Evolutionary conservation across 2,888 invertebrate species (phyloP).

Genomic region (Drosophila macrospina): DNA sequence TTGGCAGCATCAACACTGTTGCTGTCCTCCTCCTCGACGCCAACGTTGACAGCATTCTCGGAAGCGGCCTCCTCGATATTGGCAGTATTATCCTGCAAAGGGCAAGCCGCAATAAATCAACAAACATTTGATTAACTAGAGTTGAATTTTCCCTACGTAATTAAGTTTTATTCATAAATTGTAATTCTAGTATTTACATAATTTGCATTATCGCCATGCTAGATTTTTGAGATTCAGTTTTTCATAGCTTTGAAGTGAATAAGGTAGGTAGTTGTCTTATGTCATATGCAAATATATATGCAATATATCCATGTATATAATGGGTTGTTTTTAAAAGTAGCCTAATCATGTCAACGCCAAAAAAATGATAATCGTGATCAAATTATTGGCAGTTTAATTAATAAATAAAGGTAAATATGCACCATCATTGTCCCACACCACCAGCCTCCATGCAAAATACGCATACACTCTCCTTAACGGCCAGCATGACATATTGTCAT

Average conservation of each 20-base stretch:
- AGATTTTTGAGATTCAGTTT: constrained; percentile 1
- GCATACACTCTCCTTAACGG: constrained; percentile 9
- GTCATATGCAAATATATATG: constrained; percentile 10
- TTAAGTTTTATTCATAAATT: constrained; percentile 9
- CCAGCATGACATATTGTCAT: not conserved
- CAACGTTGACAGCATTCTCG: constrained; percentile 19
- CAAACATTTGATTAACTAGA: constrained; percentile 50
- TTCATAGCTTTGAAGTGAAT: constrained; percentile 10
- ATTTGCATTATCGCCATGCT: constrained; percentile 22
- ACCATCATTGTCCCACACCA: constrained; percentile 1
- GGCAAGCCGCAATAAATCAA: constrained; percentile 68
- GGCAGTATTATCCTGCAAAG: constrained; percentile 78
- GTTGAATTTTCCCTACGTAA: constrained; percentile 58
- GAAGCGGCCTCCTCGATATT: constrained; percentile 44
- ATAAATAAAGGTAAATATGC: too few relatives aligned
- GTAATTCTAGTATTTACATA: constrained; percentile 14
- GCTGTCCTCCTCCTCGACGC: constrained; percentile 59
- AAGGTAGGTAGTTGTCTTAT: not conserved
- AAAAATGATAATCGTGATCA: constrained; percentile 29
- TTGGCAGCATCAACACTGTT: constrained; percentile 58
- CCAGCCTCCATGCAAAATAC: constrained; percentile 22
- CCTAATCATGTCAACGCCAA: constrained; percentile 32
- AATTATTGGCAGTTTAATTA: constrained; percentile 4
- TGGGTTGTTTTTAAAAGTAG: constrained; percentile 11
- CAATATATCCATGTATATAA: constrained; percentile 5